Evolutionary conservation across 2,888 invertebrate genomes (phyloP), one percentile per base, ranked within the genome.

Genomic region (Monoplex corrugatus): DNA sequence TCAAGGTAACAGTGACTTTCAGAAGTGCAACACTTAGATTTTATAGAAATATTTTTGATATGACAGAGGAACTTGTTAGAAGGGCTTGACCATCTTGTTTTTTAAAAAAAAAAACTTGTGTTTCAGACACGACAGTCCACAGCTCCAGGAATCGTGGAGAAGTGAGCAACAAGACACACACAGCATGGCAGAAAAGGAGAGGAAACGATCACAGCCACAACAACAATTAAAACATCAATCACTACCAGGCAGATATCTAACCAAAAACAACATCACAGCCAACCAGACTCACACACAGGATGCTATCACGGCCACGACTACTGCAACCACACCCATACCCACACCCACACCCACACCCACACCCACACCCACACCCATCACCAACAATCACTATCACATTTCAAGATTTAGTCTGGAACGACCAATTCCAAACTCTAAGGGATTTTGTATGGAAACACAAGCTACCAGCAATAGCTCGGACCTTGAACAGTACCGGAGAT

Each of bases 391-490:
- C n/a, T n/a, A n/a, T n/a, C n/a, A n/a, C n/a, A n/a, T n/a, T n/a
- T n/a, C 78, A n/a, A 43, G 28, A 43, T 3, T 80, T 8, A 5
- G 43, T n/a, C 0, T 80, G 78, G 78, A 80, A 43, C 28, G 78
- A 80, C 28, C 40, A 40, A 5, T 13, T 80, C 43, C 78, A 43
- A 10, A 80, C 40, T 23, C 40, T 80, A n/a, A 80, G 78, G 28
- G 78, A 80, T 8, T 80, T 80, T 32, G 78, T 80, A 6, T 43
- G 23, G 40, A 80, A 80, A 43, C 78, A 80, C 78, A 80, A 43
- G 43, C 78, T 80, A 1, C 78, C 78, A 32, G 78, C 78, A 19
- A 13, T 80, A 10, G 78, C 78, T 23, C 40, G 78, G 3, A 5
- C 43, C 10, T 43, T 80, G 43, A 75, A 75, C 13, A 80, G 32